Conservation (phyloP, 2,888 invertebrate genomes). For the Norana najaformis region DNA sequence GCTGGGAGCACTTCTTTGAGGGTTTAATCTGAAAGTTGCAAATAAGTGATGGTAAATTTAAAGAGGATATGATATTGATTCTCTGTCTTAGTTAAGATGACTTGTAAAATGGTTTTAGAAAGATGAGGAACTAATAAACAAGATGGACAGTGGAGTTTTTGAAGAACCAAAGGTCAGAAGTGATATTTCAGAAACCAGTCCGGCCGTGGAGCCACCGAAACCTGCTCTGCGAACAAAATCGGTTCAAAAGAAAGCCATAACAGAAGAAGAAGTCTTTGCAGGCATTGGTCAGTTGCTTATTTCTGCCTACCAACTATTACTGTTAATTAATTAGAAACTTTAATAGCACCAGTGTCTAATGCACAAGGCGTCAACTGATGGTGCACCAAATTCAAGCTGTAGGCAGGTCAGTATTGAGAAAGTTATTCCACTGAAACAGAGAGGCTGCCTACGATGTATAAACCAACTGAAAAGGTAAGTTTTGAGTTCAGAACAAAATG, state of each 20-base stretch:
- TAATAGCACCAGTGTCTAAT: too few species aligned
- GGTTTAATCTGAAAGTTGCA: not conserved
- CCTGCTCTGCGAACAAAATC: constrained; percentile 21
- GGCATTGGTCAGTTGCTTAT: not conserved
- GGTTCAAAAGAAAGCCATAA: not conserved
- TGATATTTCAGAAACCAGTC: not conserved
- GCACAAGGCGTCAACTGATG: too few species aligned
- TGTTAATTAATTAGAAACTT: too few species aligned
- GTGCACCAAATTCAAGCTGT: too few species aligned
- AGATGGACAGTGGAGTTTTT: constrained; percentile 6
- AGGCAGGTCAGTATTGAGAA: too few species aligned
- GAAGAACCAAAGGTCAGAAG: not conserved
- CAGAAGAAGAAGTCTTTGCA: not conserved
- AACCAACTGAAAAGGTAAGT: too few species aligned
- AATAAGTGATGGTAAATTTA: not conserved
- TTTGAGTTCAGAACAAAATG: too few species aligned
- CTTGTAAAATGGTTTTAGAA: not conserved
- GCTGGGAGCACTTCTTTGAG: not conserved
- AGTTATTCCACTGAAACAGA: too few species aligned
- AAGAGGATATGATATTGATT: too few species aligned
- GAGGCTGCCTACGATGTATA: too few species aligned
- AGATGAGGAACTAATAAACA: not conserved
- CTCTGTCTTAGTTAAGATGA: not conserved
- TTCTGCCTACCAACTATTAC: not conserved
- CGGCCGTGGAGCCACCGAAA: not conserved